Percentiles rank a stretch among this genome's conserved stretches.
phyloP scores from a whole-genome alignment of 1,140 invertebrate species.

The Panulirus ornatus region DNA sequence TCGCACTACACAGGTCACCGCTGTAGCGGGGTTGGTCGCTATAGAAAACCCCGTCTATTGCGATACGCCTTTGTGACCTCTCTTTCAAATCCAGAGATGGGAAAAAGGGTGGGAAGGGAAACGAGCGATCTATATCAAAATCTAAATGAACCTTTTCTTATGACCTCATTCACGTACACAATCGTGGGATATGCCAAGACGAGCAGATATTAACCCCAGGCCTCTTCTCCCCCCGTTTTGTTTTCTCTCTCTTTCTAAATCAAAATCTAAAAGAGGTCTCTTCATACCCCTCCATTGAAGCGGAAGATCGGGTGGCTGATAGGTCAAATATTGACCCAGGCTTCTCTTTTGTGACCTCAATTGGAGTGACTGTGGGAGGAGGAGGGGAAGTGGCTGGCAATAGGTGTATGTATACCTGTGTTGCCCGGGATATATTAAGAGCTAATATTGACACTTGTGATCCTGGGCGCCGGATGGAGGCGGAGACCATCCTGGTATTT shows the following conservation, averaged over 20 bases:
- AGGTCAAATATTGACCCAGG: background rate
- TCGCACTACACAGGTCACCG: no score
- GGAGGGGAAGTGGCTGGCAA: background rate
- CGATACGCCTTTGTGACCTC: background rate
- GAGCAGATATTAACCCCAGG: no score
- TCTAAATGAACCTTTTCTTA: background rate
- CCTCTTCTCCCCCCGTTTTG: no score
- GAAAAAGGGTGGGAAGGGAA: background rate
- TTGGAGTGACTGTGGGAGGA: background rate
- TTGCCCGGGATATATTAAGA: constrained; percentile 10
- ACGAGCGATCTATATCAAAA: background rate
- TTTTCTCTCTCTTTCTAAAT: no score
- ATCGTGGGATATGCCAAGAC: no score
- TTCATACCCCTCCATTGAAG: no score
- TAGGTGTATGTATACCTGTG: background rate
- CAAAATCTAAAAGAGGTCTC: no score
- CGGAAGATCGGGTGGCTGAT: no score
- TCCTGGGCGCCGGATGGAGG: background rate
- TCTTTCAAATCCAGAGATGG: background rate
- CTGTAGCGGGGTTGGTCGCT: no score
- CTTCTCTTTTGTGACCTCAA: constrained; percentile 1
- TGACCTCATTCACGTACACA: no score
- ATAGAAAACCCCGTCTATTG: no score
- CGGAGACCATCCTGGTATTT: background rate
- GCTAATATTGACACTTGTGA: background rate